Evolutionary conservation across 2,888 invertebrate species (phyloP), one percentile per base, ranked within the genome.

Genomic region (Leptopilina myrica): DNA sequence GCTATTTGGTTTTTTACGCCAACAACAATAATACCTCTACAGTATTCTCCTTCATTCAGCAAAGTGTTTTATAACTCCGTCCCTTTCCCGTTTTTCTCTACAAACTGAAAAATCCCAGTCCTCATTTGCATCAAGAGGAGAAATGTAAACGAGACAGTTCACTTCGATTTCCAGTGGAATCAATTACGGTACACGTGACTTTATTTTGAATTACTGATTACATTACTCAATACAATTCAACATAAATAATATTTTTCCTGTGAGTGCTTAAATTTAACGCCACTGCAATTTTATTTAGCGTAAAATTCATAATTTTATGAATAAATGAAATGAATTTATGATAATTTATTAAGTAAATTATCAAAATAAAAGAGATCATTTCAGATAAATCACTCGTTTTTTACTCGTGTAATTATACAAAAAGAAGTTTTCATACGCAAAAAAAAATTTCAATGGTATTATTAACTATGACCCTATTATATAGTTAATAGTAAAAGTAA

Each of bases 51-150:
- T n/a, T 8, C 66, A 43, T 40, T 14, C 9, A n/a, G 20, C n/a
- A 33, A 59, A 15, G 56, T 73, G 53, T 69, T 69, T 53, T 73
- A 73, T n/a, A 73, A 33, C 33, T 33, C 33, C 49, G 4, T 12
- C 33, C 49, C 12, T 12, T 49, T 4, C 12, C 49, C 12, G 1
- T 49, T 11, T 1, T 11, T 11, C 49, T 11, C 49, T 33, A 49
- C 11, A 49, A 46, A 49, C 49, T 5, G 33, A 33, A 40, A 73
- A 73, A 56, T 73, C 56, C n/a, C 56, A 20, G n/a, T 26, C 40
- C 33, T 73, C 40, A 73, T 73, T 73, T 73, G 73, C 73, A 73
- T 73, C 56, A 33, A 73, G 40, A 56, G 56, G 56, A 59, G 73
- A 59, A 73, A 73, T 73, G 14, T 73, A 33, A 73, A 59, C 73